A percentile compares a stretch with the other conserved stretches of the same genome.
Evolutionary conservation across 2,113 vertebrate species (phyloP).

Genomic region (Tragulus kanchil): DNA sequence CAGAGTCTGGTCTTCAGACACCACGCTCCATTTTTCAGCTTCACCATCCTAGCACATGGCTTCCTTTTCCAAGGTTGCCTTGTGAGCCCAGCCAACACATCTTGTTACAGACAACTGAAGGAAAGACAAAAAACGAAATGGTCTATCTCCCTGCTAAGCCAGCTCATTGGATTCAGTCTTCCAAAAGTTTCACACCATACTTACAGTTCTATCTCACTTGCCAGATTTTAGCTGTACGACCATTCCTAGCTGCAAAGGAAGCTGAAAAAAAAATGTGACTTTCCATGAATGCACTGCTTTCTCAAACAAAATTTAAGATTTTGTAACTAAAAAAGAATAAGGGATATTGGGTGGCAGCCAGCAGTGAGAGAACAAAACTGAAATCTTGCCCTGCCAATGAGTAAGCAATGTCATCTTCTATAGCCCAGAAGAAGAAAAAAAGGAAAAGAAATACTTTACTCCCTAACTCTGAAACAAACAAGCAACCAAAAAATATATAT

Average conservation of each 20-base stretch:
- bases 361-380: constrained; percentile 26
- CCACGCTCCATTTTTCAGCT: neutral
- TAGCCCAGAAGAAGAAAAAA: neutral
- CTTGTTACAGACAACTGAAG: neutral
- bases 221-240: neutral
- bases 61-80: constrained; percentile 15
- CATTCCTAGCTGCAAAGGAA: constrained; percentile 29
- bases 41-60: neutral
- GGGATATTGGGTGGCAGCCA: neutral
- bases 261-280: neutral
- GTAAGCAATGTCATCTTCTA: constrained; percentile 5
- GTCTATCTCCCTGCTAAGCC: neutral
- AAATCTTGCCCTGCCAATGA: neutral
- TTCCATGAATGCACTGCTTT: neutral
- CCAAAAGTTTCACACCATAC: constrained; percentile 14
- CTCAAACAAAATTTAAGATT: constrained; percentile 29
- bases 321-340: constrained; percentile 19
- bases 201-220: neutral
- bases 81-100: neutral
- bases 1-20: neutral
- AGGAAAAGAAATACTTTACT: neutral
- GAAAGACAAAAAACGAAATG: neutral
- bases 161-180: neutral
- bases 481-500: neutral
- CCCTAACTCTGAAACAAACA: constrained; percentile 41